Evolutionary conservation across 2,113 vertebrate species (phyloP).

Genomic region (Labeo catla): DNA sequence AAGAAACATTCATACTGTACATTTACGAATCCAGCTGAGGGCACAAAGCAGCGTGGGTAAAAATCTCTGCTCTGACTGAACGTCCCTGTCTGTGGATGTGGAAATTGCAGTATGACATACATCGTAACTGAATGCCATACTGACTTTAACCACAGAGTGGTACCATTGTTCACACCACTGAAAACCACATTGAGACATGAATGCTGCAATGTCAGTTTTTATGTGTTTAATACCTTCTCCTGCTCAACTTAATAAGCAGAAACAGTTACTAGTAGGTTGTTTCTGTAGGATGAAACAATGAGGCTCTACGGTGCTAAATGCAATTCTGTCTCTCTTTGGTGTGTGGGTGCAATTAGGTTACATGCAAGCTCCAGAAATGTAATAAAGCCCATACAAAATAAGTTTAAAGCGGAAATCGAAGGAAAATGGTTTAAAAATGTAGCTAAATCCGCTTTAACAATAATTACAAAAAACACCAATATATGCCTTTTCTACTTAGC

Average conservation of each 20-base stretch:
- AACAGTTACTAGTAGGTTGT: not conserved
- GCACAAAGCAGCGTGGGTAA: slow-evolving; percentile 75
- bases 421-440: not conserved
- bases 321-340: not conserved
- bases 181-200: not conserved
- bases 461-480: not conserved
- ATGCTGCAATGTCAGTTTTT: not conserved
- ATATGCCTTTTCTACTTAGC: not conserved
- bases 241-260: not conserved
- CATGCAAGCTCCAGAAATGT: not conserved
- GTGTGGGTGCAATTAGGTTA: not conserved
- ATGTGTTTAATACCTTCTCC: not conserved
- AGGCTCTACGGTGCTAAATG: not conserved
- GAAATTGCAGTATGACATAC: slow-evolving; percentile 23
- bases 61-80: slow-evolving; percentile 53
- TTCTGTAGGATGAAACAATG: not conserved
- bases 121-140: not conserved
- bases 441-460: not conserved
- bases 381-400: not conserved
- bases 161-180: slow-evolving; percentile 2
- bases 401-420: not conserved
- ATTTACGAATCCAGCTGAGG: slow-evolving; percentile 69
- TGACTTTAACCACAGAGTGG: slow-evolving; percentile 57
- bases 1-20: slow-evolving; percentile 12
- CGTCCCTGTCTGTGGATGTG: slow-evolving; percentile 55